phyloP scores from a whole-genome alignment of 2,888 invertebrate genomes.

The Ceratothoa steindachneri region DNA sequence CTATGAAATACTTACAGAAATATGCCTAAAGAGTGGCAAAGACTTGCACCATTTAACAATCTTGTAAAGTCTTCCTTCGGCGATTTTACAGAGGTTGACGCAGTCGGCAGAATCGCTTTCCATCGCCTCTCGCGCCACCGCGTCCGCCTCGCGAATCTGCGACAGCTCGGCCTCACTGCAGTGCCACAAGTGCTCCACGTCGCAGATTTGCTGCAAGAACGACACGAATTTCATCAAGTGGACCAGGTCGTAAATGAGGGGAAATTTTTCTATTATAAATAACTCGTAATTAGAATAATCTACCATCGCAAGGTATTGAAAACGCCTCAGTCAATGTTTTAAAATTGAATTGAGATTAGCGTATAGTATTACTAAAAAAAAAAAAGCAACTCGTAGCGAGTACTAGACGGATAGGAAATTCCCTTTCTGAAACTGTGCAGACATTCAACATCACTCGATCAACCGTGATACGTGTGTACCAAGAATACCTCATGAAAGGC shows the following conservation, averaged over 20 bases:
- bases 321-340: too few relatives aligned
- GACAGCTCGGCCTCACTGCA: constrained; percentile 64
- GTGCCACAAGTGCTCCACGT: constrained; percentile 92
- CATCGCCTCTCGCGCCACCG: constrained; percentile 52
- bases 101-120: constrained; percentile 73
- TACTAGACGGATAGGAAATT: too few relatives aligned
- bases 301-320: too few relatives aligned
- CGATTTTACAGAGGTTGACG: constrained; percentile 84
- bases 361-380: too few relatives aligned
- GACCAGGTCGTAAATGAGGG: not conserved
- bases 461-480: too few relatives aligned
- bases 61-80: constrained; percentile 91
- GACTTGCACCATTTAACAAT: constrained; percentile 99
- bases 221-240: not conserved
- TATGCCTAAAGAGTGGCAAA: constrained; percentile 90
- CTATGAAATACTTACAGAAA: constrained; percentile 65
- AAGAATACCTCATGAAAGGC: too few relatives aligned
- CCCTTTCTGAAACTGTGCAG: too few relatives aligned
- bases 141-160: constrained; percentile 35
- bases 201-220: constrained; percentile 79
- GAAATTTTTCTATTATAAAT: too few relatives aligned
- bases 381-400: too few relatives aligned
- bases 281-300: too few relatives aligned
- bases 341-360: too few relatives aligned
- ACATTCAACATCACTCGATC: too few relatives aligned